These are phyloP conservation scores for Chlorodrepanis virens DNA, from an alignment of 2,113 vertebrate species.

Conservation along the genomic window DNA sequence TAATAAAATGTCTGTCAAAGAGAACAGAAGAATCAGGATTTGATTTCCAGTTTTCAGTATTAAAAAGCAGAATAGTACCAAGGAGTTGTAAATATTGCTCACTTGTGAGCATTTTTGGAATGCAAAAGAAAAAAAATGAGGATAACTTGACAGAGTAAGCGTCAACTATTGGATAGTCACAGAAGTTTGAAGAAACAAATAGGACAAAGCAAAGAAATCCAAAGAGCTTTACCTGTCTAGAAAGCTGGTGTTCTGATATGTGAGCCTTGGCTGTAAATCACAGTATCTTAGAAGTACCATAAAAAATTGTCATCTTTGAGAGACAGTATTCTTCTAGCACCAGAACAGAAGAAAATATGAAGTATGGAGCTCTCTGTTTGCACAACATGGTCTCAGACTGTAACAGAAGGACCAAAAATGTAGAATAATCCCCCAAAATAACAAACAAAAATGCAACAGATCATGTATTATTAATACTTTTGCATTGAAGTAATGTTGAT, in stretches of 20 bases:
- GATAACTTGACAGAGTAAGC: background rate
- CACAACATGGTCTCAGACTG: background rate
- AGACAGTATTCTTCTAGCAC: background rate
- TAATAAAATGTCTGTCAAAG: background rate
- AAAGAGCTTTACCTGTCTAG: background rate
- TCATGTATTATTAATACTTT: background rate
- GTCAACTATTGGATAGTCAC: background rate
- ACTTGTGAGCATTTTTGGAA: background rate
- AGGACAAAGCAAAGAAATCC: background rate
- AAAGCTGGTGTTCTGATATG: background rate
- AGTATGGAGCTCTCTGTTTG: background rate
- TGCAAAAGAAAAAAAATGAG: background rate
- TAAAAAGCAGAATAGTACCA: background rate
- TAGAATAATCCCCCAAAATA: background rate
- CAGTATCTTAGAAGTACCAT: background rate
- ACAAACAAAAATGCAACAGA: background rate
- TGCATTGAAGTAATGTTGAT: background rate
- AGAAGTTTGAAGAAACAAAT: background rate
- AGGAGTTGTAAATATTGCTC: background rate
- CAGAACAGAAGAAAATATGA: background rate
- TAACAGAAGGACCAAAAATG: background rate
- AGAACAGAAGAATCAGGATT: background rate
- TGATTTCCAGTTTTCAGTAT: background rate
- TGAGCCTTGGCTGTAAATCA: background rate
- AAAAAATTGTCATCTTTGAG: background rate